Evolutionary conservation across 2,113 vertebrate species (phyloP).

Genomic region (Onychostruthus taczanowskii): DNA sequence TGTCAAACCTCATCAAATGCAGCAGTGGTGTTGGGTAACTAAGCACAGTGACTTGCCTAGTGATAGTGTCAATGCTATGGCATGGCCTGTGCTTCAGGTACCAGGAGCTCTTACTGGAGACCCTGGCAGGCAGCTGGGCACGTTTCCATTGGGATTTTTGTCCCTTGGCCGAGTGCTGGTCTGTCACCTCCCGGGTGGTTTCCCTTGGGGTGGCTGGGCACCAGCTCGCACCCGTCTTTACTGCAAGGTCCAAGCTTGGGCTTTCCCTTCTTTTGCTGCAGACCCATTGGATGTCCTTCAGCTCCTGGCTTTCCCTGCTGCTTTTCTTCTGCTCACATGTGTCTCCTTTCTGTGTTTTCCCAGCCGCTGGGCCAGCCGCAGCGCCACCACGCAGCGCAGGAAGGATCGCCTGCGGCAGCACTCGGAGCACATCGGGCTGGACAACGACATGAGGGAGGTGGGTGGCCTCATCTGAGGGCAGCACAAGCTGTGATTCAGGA

Average conservation of each 20-base stretch:
- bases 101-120: not conserved
- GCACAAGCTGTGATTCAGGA: not conserved
- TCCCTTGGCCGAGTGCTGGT: not conserved
- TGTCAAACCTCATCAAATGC: not conserved
- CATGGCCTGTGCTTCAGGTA: not conserved
- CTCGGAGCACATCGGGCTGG: slow-evolving; percentile 81
- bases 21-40: not conserved
- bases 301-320: not conserved
- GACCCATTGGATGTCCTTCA: not conserved
- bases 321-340: not conserved
- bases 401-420: slow-evolving; percentile 82
- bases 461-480: not conserved
- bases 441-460: slow-evolving; percentile 90
- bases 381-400: slow-evolving; percentile 79
- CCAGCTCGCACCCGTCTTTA: accelerated
- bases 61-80: not conserved
- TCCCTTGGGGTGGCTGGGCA: accelerated
- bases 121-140: not conserved
- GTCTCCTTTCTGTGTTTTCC: not conserved
- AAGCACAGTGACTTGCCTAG: not conserved
- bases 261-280: not conserved
- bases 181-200: not conserved
- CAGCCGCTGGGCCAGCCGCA: slow-evolving; percentile 89
- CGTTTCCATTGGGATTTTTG: not conserved
- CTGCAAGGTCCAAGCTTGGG: not conserved